Evolutionary conservation across 2,797 vertebrate genomes (phyloP).

Genomic region (Chaetophractus vellerosus): DNA sequence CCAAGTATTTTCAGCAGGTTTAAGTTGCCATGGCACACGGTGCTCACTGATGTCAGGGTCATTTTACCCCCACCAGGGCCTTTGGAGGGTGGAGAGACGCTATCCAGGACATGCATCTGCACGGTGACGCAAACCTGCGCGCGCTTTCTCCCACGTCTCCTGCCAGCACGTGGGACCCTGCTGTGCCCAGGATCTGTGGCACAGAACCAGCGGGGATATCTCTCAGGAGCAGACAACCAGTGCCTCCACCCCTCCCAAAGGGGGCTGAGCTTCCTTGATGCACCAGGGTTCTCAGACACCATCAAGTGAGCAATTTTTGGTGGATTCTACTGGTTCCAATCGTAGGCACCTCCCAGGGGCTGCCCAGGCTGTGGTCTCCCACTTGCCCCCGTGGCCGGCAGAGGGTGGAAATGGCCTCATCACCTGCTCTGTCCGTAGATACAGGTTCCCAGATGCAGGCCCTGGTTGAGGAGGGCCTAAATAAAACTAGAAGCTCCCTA

Average conservation of each 20-base stretch:
- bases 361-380: not conserved
- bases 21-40: not conserved
- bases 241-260: not conserved
- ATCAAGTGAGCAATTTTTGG: not conserved
- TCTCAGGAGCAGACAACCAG: not conserved
- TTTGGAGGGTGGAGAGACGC: no score
- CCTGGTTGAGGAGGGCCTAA: not conserved
- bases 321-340: not conserved
- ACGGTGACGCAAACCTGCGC: fast-evolving
- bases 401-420: not conserved
- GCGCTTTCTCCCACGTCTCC: fast-evolving
- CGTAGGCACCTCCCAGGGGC: not conserved
- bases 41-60: not conserved
- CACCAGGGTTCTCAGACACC: not conserved
- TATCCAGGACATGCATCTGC: not conserved
- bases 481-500: not conserved
- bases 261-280: not conserved
- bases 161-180: not conserved
- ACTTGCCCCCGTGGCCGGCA: not conserved
- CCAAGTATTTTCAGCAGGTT: not conserved
- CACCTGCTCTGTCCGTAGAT: not conserved
- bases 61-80: not conserved
- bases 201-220: fast-evolving
- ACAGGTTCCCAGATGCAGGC: not conserved
- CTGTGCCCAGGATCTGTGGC: not conserved